Base-by-base conservation (phyloP, 1,140 invertebrate species). In the Papilio aristodemus region DNA sequence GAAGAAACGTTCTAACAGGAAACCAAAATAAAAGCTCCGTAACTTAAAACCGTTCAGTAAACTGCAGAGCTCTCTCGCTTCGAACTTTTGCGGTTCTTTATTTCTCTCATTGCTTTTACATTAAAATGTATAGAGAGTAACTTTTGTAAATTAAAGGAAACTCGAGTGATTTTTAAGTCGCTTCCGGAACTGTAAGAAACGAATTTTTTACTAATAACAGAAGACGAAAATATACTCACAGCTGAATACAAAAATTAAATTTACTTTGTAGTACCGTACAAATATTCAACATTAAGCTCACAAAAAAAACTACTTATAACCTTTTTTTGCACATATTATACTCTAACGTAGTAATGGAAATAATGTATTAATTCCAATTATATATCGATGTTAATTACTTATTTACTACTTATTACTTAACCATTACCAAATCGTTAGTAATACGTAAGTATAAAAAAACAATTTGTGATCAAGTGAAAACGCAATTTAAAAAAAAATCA, bases 71-170 rank as follows among this genome's bases (percentile, higher is more conserved):
- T 54, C 46, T 54, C 46, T 54, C 46, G 46, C 46, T 22, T 54
- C 46, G 46, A 54, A 54, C 46, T 54, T 54, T 54, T 54, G 46
- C 46, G 46, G 46, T 54, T 54, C 46, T 54, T 25, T 54, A 54
- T 54, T 54, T 54, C 46, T 54, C 46, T 54, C 46, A 54, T 54
- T 54, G 46, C 46, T 54, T 54, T 54, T 54, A 54, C 19, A 54
- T 54, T 54, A 54, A 54, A 54, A 25, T 54, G 46, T 54, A 54
- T 54, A 54, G 19, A 54, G 46, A 22, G 46, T 54, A 22, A 54
- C 46, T 54, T 54, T 54, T 54, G 46, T 19, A 54, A 54, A 54
- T 54, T 54, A 54, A 54, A 54, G 46, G 46, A 54, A 54, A 54
- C 46, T 54, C 46, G 10, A 54, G 46, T 54, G 10, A 54, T 54